Percentiles rank a stretch among this genome's conserved stretches.
phyloP scores from a whole-genome alignment of 2,888 invertebrate genomes.

The Acrocera orbiculus region DNA sequence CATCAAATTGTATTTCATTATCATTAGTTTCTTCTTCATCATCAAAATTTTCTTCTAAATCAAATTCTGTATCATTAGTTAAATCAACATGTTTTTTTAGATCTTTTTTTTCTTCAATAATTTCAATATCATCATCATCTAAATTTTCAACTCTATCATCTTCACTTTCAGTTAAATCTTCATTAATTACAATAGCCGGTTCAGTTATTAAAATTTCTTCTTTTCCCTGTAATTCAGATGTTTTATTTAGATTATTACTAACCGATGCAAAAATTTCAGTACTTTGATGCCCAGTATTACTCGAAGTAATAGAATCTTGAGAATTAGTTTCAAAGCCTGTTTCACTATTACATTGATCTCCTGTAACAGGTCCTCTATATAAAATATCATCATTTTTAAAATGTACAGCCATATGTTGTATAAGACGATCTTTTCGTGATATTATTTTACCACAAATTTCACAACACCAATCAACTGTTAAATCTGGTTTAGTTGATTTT shows the following conservation, averaged over 20 bases:
- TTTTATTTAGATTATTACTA: too few relatives aligned
- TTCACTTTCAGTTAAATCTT: neutral
- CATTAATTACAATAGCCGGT: too few relatives aligned
- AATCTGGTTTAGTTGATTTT: conserved; percentile 24
- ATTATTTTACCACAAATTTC: conserved; percentile 30
- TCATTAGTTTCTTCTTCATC: conserved; percentile 1
- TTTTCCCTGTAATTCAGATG: too few relatives aligned
- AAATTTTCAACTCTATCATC: conserved; percentile 13
- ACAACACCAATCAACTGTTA: conserved; percentile 31
- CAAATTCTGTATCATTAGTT: neutral
- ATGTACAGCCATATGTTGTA: conserved; percentile 30
- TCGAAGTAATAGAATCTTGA: conserved; percentile 14
- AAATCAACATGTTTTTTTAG: conserved; percentile 8
- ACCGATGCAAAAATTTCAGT: too few relatives aligned
- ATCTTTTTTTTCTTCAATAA: conserved; percentile 13
- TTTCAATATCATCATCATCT: conserved; percentile 11
- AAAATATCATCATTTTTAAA: conserved; percentile 22
- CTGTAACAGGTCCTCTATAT: too few relatives aligned
- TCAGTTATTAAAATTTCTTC: too few relatives aligned
- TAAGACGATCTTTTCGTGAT: conserved; percentile 29
- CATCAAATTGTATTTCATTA: conserved; percentile 9
- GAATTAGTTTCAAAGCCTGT: conserved; percentile 11
- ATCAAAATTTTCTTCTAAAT: conserved; percentile 6
- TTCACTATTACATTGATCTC: conserved; percentile 4
- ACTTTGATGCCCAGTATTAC: too few relatives aligned